Conservation (phyloP, 2,113 vertebrate species). For the Brachypodius melanocephalos region DNA sequence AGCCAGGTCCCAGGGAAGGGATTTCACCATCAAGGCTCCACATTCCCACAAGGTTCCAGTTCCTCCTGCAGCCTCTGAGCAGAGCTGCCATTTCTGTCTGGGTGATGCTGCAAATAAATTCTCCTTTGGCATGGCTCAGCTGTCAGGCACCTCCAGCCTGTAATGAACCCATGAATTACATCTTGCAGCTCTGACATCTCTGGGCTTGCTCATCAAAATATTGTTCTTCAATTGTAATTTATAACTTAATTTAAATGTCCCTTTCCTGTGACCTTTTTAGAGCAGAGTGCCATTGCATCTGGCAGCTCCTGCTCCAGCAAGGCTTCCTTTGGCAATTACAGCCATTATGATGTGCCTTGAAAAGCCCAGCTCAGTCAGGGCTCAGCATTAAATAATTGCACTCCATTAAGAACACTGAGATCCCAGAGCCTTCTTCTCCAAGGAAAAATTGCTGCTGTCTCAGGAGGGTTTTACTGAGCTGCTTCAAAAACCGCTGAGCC, state of each 20-base stretch:
- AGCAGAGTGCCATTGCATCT: conserved; percentile 66
- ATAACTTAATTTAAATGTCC: conserved; percentile 82
- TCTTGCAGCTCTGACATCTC: conserved; percentile 76
- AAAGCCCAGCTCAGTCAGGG: conserved; percentile 30
- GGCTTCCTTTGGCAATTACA: conserved; percentile 71
- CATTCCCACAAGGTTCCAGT: conserved; percentile 22
- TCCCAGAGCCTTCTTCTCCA: neutral
- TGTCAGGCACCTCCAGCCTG: conserved; percentile 75
- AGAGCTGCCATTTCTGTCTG: conserved; percentile 70
- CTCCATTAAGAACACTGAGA: conserved; percentile 35
- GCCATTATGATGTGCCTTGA: conserved; percentile 44
- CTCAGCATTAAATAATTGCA: conserved; percentile 56
- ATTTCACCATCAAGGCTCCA: conserved; percentile 44
- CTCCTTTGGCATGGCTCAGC: conserved; percentile 79
- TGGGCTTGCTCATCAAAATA: conserved; percentile 81
- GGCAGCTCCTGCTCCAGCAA: conserved; percentile 60
- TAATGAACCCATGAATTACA: conserved; percentile 85
- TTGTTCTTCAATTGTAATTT: conserved; percentile 83
- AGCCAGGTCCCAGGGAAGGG: neutral
- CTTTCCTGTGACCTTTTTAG: conserved; percentile 76
- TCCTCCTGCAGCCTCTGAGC: conserved; percentile 37
- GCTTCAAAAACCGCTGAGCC: neutral
- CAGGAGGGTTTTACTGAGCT: neutral
- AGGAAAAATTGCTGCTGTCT: neutral
- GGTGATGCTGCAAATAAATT: conserved; percentile 74